Base-by-base conservation (phyloP, 2,888 invertebrate species). In the Hemaris fuciformis region DNA sequence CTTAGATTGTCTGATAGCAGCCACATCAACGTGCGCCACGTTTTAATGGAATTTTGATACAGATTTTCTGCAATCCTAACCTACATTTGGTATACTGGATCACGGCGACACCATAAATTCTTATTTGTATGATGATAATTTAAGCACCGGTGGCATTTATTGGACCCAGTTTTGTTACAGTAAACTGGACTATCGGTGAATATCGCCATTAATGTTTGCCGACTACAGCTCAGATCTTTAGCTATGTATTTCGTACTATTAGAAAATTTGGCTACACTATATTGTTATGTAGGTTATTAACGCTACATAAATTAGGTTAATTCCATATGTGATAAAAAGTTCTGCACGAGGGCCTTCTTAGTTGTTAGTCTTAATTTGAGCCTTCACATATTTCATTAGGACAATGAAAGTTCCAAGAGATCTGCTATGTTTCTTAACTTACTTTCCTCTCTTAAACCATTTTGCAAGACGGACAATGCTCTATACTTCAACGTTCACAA, bases 71-170 rank as follows among this genome's bases (percentile, higher is more conserved):
- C 62, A 68, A 63, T 62, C 42, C 53, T 42, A 43, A 62, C 64
- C 62, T 57, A 57, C 59, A 64, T 61, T 70, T 62, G 57, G 63
- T 65, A 43, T 53, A 58, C 38, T 38, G 48, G 42, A 45, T 20
- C 59, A 66, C 61, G 60, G 60, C 66, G 43, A 64, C 60, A 62
- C 69, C 63, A 63, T 66, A 64, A 71, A 70, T 65, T 62, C 60
- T 59, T 57, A 58, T 69, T 66, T 59, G 58, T 64, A 64, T 64
- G 65, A 69, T 64, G 63, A 63, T 66, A 63, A 58, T 53, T 64
- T 41, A 53, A 62, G 57, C 58, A 60, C 59, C 65, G 60, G 66
- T 71, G 42, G 57, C 72, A 66, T 66, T 67, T 68, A 69, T 71
- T 65, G 59, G 60, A 53, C 64, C 61, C 59, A 41, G 59, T 66